Percentiles rank a stretch among this genome's conserved stretches.
phyloP scores from a whole-genome alignment of 2,113 vertebrate genomes.

The Nyctereutes procyonoides region DNA sequence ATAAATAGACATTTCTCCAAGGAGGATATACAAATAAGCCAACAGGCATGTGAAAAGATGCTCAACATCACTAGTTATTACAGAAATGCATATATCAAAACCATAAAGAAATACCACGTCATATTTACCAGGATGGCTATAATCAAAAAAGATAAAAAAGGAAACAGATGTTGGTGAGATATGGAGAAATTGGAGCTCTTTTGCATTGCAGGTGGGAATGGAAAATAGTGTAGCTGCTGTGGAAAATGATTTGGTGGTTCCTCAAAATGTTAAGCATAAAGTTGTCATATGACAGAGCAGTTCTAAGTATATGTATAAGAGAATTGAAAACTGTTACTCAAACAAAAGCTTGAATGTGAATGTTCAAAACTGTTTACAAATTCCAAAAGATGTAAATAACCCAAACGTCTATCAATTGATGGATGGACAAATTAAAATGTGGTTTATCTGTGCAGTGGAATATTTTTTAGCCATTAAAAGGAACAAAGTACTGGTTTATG shows the following conservation, averaged over 20 bases:
- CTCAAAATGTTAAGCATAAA: not conserved
- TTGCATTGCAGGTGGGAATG: not conserved
- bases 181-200: not conserved
- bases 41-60: not conserved
- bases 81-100: not conserved
- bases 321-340: not conserved
- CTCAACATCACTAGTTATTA: not conserved
- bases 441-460: not conserved
- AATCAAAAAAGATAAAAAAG: not conserved
- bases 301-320: not conserved
- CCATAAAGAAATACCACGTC: not conserved
- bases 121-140: not conserved
- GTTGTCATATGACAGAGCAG: not conserved
- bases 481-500: not conserved
- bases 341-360: not conserved
- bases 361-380: not conserved
- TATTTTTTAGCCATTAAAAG: not conserved
- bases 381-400: not conserved
- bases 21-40: not conserved
- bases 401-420: not conserved
- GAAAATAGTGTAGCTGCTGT: not conserved
- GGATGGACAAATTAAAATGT: not conserved
- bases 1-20: not conserved
- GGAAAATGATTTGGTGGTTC: not conserved
- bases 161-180: not conserved